phyloP scores from a whole-genome alignment of 2,113 vertebrate species.

The Echinops telfairi region DNA sequence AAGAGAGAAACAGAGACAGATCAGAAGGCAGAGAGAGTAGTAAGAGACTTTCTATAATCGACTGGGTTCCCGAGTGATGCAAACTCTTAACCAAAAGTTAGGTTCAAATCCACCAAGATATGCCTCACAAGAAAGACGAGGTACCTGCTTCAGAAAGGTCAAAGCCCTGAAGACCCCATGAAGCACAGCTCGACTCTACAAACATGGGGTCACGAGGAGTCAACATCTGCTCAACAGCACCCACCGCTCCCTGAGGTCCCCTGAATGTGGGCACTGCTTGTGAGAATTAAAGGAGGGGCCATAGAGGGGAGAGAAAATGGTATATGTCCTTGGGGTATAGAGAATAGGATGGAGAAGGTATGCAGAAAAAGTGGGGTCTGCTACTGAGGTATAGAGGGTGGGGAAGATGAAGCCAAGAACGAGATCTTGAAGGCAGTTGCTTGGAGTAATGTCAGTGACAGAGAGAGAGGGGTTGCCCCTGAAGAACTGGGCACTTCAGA shows the following conservation, averaged over 20 bases:
- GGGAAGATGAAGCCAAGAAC: background rate
- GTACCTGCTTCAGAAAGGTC: background rate
- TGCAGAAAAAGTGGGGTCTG: background rate
- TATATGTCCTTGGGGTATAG: no score
- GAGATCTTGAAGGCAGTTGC: no score
- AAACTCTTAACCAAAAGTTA: background rate
- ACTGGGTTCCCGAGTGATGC: background rate
- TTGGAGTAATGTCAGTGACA: no score
- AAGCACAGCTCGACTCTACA: background rate
- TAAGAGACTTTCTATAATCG: background rate
- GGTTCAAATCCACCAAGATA: background rate
- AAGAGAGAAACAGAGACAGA: background rate
- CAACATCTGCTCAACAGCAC: background rate
- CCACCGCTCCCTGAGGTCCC: background rate
- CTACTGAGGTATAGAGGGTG: fast-evolving
- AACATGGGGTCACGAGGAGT: background rate
- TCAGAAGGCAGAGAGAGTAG: background rate
- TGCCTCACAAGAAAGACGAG: background rate
- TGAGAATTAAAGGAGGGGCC: background rate
- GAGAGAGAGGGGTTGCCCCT: fast-evolving
- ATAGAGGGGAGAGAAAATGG: no score
- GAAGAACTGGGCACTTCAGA: background rate
- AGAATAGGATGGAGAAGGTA: no score
- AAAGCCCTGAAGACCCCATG: no score
- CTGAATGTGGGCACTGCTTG: background rate